Conservation (phyloP, 1,140 invertebrate genomes). For the Drosophila albomicans region DNA sequence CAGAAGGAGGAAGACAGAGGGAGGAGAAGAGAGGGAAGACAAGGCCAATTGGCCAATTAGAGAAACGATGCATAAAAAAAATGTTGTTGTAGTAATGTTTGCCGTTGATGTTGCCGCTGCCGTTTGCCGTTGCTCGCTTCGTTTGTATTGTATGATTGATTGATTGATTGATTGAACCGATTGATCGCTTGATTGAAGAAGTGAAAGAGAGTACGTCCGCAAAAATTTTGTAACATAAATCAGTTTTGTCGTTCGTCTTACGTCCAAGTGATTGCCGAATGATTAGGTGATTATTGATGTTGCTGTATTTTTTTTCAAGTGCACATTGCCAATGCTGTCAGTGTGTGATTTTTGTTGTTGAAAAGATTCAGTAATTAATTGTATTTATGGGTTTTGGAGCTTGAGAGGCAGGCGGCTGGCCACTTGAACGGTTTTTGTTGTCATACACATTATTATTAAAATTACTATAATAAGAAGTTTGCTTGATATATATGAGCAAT, state of each 20-base stretch:
- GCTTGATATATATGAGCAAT: not conserved
- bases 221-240: slow-evolving; percentile 13
- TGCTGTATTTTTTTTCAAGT: slow-evolving; percentile 11
- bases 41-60: slow-evolving; percentile 28
- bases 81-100: not conserved
- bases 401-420: slow-evolving; percentile 58
- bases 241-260: slow-evolving; percentile 1
- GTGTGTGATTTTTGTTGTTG: not conserved
- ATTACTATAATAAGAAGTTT: no score
- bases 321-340: slow-evolving; percentile 42
- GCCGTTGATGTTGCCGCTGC: slow-evolving; percentile 38
- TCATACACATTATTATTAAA: no score
- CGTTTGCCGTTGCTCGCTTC: slow-evolving; percentile 53
- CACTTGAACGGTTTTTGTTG: slow-evolving; percentile 48
- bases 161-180: slow-evolving; percentile 10
- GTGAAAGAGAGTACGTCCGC: not conserved
- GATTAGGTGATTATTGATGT: no score
- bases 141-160: slow-evolving; percentile 21
- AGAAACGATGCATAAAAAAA: not conserved
- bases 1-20: not conserved
- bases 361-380: not conserved
- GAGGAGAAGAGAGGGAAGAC: not conserved
- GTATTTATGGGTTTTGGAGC: slow-evolving; percentile 14
- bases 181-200: slow-evolving; percentile 8
- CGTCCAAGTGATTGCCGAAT: slow-evolving; percentile 31